phyloP scores from a whole-genome alignment of 1,140 invertebrate genomes.

The Geopemphigus sp. region DNA sequence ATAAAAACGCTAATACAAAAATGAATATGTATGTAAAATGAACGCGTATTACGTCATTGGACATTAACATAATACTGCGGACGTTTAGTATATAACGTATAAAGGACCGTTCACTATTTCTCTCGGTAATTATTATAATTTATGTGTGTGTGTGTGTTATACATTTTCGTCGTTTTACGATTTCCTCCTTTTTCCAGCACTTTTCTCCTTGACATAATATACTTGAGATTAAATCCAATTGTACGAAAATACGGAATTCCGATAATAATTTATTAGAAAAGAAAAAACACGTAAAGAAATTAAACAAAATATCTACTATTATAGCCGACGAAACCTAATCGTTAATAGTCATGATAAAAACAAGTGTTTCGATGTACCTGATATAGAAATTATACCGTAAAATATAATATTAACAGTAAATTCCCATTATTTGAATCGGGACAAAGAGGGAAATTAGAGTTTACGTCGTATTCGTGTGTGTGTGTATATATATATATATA shows the following conservation, averaged over 20 bases:
- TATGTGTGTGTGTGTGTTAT: not conserved
- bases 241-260: too few relatives aligned
- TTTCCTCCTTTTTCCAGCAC: not conserved
- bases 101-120: slow-evolving; percentile 16
- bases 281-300: not conserved
- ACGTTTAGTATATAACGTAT: too few relatives aligned
- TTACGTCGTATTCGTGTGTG: not conserved
- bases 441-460: not conserved
- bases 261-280: too few relatives aligned
- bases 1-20: not conserved
- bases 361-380: too few relatives aligned
- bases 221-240: too few relatives aligned
- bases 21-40: slow-evolving; percentile 4
- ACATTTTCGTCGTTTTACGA: not conserved
- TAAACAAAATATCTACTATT: not conserved
- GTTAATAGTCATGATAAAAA: too few relatives aligned
- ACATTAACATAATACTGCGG: slow-evolving; percentile 37
- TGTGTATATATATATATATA: not conserved
- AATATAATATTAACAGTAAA: not conserved
- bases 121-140: not conserved
- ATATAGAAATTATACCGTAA: not conserved
- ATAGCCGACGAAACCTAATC: not conserved
- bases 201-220: too few relatives aligned
- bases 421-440: too few relatives aligned
- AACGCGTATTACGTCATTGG: not conserved